These are phyloP conservation scores for Thermophis baileyi DNA, from an alignment of 2,113 vertebrate species.

Conservation along the genomic window DNA sequence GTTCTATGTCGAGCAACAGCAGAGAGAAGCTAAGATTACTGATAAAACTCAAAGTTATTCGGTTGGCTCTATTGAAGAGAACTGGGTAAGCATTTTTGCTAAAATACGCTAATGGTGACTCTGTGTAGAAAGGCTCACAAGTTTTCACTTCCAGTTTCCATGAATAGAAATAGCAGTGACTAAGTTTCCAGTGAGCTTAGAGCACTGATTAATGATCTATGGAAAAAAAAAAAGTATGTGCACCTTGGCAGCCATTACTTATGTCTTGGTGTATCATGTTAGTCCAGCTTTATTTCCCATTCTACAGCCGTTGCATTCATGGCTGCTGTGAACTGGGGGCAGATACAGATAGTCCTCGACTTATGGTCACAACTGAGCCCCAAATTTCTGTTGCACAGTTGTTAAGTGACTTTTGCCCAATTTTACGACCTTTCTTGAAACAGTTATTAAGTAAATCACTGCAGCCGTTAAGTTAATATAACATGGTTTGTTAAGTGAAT, in stretches of 20 bases:
- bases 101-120: not conserved
- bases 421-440: not conserved
- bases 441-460: not conserved
- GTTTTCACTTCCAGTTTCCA: not conserved
- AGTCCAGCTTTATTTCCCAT: not conserved
- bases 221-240: not conserved
- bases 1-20: slow-evolving; percentile 81
- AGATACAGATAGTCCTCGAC: not conserved
- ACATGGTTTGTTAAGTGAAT: too few species aligned
- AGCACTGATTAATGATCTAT: not conserved
- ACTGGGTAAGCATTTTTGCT: slow-evolving; percentile 82
- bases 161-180: not conserved
- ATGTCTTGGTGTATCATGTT: not conserved
- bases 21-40: slow-evolving; percentile 45
- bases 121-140: not conserved
- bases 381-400: not conserved
- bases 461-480: too few species aligned
- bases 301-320: not conserved
- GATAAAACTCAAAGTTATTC: slow-evolving; percentile 63
- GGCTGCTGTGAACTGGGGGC: not conserved
- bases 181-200: not conserved
- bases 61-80: slow-evolving; percentile 83
- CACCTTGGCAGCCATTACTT: not conserved
- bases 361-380: not conserved
- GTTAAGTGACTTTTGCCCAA: not conserved